Percentiles rank a stretch among this genome's conserved stretches.
Conservation (phyloP, 1,140 invertebrate genomes). For the Hermatobates lingyangjiaoensis region DNA sequence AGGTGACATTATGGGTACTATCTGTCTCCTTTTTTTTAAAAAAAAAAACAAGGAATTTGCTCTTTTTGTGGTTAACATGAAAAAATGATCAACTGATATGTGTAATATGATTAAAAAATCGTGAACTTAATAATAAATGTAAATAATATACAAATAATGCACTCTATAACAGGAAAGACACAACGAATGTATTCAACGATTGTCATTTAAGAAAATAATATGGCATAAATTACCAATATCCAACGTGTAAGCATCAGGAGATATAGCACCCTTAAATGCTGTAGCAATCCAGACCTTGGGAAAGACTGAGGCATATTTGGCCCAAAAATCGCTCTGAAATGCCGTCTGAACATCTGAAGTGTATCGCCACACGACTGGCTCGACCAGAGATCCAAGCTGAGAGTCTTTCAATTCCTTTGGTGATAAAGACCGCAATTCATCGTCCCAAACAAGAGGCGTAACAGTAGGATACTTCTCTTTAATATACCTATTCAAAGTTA, state of each 20-base stretch:
- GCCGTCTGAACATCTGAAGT: slow-evolving; percentile 7
- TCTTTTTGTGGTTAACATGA: background rate
- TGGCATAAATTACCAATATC: slow-evolving; percentile 17
- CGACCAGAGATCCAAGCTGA: slow-evolving; percentile 28
- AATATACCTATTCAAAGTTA: slow-evolving; percentile 14
- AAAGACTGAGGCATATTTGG: slow-evolving; percentile 26
- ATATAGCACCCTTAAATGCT: slow-evolving; percentile 39
- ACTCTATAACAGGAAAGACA: background rate
- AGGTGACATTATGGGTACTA: too few relatives aligned
- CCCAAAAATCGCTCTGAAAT: slow-evolving; percentile 7
- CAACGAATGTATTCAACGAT: background rate
- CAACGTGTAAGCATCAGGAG: slow-evolving; percentile 30
- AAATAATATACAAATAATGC: background rate
- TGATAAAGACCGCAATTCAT: slow-evolving; percentile 35
- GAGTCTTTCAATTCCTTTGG: slow-evolving; percentile 24
- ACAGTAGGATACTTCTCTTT: slow-evolving; percentile 21
- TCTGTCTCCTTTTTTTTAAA: too few relatives aligned
- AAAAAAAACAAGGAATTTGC: background rate
- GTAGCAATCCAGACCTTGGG: slow-evolving; percentile 38
- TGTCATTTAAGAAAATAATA: background rate
- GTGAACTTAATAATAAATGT: background rate
- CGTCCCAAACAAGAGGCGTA: slow-evolving; percentile 40
- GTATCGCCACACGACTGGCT: slow-evolving; percentile 30
- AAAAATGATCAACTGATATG: background rate
- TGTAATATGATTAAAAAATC: background rate